Conservation (phyloP, 2,797 vertebrate species). For the Poeciliopsis turneri region DNA sequence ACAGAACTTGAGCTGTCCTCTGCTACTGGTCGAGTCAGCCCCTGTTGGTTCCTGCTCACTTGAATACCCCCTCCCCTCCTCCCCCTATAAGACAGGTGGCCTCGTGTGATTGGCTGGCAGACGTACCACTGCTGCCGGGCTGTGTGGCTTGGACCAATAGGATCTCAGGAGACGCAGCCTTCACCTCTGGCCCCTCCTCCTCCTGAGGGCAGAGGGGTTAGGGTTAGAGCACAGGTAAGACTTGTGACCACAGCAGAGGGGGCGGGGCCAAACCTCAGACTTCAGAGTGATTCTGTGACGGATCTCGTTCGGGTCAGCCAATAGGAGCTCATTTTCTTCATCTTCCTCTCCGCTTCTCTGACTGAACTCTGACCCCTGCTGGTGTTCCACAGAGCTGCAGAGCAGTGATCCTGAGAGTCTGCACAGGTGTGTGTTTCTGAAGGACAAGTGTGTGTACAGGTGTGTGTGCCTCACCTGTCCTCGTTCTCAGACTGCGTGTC, state of each 20-base stretch:
- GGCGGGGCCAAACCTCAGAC: slow-evolving; percentile 80
- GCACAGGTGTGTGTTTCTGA: background rate
- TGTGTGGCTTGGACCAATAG: slow-evolving; percentile 86
- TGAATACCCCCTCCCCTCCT: background rate
- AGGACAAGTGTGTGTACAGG: background rate
- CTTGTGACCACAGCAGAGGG: background rate
- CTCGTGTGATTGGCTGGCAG: background rate
- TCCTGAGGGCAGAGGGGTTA: slow-evolving; percentile 42
- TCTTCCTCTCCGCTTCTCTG: slow-evolving; percentile 57
- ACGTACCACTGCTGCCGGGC: slow-evolving; percentile 80
- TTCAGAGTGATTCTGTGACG: slow-evolving; percentile 88
- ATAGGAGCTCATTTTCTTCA: slow-evolving; percentile 80
- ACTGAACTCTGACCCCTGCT: background rate
- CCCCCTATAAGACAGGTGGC: no score
- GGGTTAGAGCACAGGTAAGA: background rate
- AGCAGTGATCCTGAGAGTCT: background rate
- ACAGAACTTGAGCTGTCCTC: background rate
- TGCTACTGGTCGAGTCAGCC: no score
- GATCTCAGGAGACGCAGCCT: slow-evolving; percentile 86
- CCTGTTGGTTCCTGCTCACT: background rate
- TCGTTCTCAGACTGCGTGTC: slow-evolving; percentile 9
- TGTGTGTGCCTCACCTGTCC: slow-evolving; percentile 26
- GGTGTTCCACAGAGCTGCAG: slow-evolving; percentile 29
- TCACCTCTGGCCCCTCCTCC: slow-evolving; percentile 65
- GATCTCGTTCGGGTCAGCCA: slow-evolving; percentile 87